A percentile compares a stretch with the other conserved stretches of the same genome.
Evolutionary conservation across 2,888 invertebrate genomes (phyloP).

Genomic region (Gryllus longicercus): DNA sequence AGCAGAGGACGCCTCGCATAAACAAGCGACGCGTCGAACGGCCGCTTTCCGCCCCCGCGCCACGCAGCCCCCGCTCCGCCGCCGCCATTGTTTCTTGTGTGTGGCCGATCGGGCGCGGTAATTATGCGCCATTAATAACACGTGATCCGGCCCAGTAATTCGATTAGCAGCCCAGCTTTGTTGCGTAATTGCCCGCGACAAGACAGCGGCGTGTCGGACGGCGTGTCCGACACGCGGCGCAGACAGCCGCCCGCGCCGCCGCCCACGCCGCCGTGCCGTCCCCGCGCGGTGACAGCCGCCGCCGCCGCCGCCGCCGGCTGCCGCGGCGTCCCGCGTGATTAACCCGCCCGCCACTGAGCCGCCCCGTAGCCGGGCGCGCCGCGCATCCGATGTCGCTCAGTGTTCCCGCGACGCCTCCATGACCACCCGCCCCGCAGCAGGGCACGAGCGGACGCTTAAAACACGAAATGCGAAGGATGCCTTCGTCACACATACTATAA

Average conservation of each 20-base stretch:
- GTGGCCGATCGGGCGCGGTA: neutral
- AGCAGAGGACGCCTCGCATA: neutral
- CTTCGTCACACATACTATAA: too few relatives aligned
- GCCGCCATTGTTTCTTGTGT: neutral
- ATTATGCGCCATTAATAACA: conserved; percentile 29
- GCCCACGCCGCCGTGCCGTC: neutral
- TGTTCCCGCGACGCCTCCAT: too few relatives aligned
- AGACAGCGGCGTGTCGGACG: conserved; percentile 1
- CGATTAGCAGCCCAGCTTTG: conserved; percentile 22
- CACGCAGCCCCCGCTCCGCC: neutral
- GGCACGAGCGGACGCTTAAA: too few relatives aligned
- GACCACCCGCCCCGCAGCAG: too few relatives aligned
- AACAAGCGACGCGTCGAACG: neutral
- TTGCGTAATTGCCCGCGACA: conserved; percentile 17
- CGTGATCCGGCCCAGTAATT: conserved; percentile 25
- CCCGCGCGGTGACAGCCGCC: neutral
- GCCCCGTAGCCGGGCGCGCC: too few relatives aligned
- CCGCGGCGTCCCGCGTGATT: neutral
- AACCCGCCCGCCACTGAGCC: neutral
- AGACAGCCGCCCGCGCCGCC: neutral
- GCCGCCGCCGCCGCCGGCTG: neutral
- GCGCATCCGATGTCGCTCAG: too few relatives aligned
- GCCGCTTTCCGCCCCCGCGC: neutral
- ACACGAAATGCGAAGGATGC: too few relatives aligned
- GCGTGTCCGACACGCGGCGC: neutral